Evolutionary conservation across 2,888 invertebrate species (phyloP).

Genomic region (Argyresthia albistria): DNA sequence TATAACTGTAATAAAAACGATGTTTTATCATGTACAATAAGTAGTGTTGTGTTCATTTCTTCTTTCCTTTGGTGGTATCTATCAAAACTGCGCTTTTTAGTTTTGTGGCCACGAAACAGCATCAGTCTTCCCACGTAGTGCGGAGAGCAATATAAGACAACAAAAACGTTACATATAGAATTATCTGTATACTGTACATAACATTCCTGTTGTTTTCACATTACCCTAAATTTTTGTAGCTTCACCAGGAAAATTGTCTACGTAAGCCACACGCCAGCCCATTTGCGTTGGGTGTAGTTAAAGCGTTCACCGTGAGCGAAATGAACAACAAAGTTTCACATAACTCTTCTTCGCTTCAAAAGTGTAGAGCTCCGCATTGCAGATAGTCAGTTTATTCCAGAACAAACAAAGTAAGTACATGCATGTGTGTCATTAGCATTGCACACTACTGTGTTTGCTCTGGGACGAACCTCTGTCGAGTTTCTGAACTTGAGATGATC

Average conservation of each 20-base stretch:
- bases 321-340: too few relatives aligned
- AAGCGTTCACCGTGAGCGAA: too few relatives aligned
- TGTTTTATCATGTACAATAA: too few relatives aligned
- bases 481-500: too few relatives aligned
- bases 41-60: too few relatives aligned
- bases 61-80: too few relatives aligned
- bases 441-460: constrained; percentile 72
- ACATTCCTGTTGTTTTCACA: constrained; percentile 72
- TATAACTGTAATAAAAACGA: too few relatives aligned
- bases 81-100: too few relatives aligned
- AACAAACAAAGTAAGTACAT: constrained; percentile 74
- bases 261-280: constrained; percentile 9
- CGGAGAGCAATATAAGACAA: constrained; percentile 70
- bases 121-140: constrained; percentile 20
- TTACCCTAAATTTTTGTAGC: constrained; percentile 40
- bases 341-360: too few relatives aligned
- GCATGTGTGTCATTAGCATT: constrained; percentile 65
- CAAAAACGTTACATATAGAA: constrained; percentile 74
- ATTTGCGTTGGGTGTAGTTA: too few relatives aligned
- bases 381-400: constrained; percentile 44
- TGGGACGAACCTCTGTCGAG: constrained; percentile 29
- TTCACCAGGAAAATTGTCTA: constrained; percentile 6
- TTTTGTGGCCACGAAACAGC: not conserved
- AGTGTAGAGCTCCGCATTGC: constrained; percentile 7
- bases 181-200: constrained; percentile 68